Evolutionary conservation across 35 echinoderm and acorn worm genomes (phyloP), one percentile per base, ranked within the genome.

Genomic region (Nesometra sesokonis): DNA sequence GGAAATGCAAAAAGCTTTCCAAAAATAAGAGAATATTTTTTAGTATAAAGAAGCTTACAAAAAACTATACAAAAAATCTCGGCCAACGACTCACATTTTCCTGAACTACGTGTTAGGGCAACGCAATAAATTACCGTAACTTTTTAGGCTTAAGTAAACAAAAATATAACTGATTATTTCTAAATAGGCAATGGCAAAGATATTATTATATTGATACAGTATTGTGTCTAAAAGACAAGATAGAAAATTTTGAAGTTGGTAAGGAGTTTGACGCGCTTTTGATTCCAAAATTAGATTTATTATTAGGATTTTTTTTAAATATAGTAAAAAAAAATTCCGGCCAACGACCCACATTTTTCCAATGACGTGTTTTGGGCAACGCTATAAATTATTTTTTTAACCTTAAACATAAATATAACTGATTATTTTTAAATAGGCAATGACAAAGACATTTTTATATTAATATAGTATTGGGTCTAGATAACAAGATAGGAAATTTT

Each of bases 211-310:
- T 81, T 27, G 8, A 77, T 80, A 34, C 91, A 93, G 91, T 88
- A 33, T 76, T 93, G 34, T 88, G 93, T 31, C 47, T 94, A 30
- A 57, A 88, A 11, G 85, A 91, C 38, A 90, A 30, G 32, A 90
- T 94, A 34, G 93, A 89, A 33, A 94, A 90, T 76, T 94, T 94
- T 90, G 88, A 90, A 81, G 93, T 94, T 36, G 93, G 93, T 33
- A 94, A 94, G 34, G 93, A 94, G 40, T 94, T 94, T 90, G 93
- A 94, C 80, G 93, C 93, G 1, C 33, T 94, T 3, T 47, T 94
- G 29, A 77, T 94, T n/a, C n/a, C n/a, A n/a, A n/a, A n/a, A n/a
- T n/a, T n/a, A n/a, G n/a, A n/a, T n/a, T n/a, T n/a, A n/a, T n/a
- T n/a, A n/a, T n/a, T n/a, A n/a, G n/a, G n/a, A n/a, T n/a, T n/a